phyloP scores from a whole-genome alignment of 2,888 invertebrate genomes.

The Drosophila meridionalis region DNA sequence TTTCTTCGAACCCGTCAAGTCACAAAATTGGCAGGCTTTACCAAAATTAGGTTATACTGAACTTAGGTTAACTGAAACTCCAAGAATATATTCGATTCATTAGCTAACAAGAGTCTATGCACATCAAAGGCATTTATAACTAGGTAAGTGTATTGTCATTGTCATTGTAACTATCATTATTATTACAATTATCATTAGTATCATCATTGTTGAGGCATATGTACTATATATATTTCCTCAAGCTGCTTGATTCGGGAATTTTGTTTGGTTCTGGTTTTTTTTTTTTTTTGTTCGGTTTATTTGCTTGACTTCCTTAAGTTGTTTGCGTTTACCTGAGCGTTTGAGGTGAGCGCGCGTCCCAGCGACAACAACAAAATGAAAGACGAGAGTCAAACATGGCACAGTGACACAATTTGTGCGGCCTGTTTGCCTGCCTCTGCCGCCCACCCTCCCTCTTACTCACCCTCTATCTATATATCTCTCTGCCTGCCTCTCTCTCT shows the following conservation, averaged over 20 bases:
- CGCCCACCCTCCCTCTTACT: neutral
- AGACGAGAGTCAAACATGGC: constrained; percentile 53
- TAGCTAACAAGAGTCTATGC: too few relatives aligned
- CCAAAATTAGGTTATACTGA: neutral
- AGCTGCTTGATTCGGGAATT: neutral
- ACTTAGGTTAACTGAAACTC: too few relatives aligned
- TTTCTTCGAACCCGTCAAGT: neutral
- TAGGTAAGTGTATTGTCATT: neutral
- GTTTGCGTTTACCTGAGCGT: constrained; percentile 42
- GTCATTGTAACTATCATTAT: neutral
- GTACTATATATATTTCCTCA: neutral
- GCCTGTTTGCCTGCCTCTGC: neutral
- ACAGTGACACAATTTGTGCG: constrained; percentile 58
- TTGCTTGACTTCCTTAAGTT: constrained; percentile 51
- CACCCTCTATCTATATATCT: neutral
- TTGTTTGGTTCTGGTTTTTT: neutral
- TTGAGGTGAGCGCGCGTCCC: constrained; percentile 26
- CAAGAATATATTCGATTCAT: too few relatives aligned
- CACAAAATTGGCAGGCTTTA: neutral
- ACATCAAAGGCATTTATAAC: neutral
- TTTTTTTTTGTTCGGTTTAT: constrained; percentile 14
- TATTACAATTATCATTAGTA: neutral
- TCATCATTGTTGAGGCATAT: neutral
- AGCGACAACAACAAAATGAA: neutral
- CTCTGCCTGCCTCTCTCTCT: constrained; percentile 3